Conservation (phyloP, 2,888 invertebrate species). For the Drosophila dives region DNA sequence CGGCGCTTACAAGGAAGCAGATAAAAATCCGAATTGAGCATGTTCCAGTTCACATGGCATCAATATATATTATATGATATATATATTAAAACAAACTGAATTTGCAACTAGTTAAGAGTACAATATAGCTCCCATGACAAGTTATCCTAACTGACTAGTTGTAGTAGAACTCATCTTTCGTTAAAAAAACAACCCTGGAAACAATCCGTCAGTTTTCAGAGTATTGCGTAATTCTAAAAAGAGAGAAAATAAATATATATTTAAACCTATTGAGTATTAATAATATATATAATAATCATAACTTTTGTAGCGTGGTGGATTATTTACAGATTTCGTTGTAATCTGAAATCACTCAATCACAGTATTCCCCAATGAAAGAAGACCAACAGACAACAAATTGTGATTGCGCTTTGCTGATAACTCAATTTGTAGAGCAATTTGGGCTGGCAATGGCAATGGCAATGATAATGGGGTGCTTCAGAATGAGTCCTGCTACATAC, state of each 20-base stretch:
- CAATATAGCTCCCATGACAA: not conserved
- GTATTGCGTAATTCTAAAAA: not conserved
- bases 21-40: not conserved
- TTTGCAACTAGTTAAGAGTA: too few species aligned
- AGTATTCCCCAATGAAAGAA: constrained; percentile 23
- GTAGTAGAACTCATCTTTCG: not conserved
- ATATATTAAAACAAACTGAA: too few species aligned
- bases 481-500: not conserved
- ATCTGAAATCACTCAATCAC: constrained; percentile 1
- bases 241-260: not conserved
- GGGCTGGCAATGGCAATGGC: not conserved
- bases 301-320: not conserved
- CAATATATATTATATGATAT: too few species aligned
- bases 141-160: not conserved
- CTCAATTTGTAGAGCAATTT: constrained; percentile 59
- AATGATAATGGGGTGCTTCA: not conserved
- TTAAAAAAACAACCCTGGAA: not conserved
- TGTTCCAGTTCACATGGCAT: not conserved
- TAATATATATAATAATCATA: not conserved
- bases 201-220: not conserved
- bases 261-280: not conserved
- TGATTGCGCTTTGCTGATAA: constrained; percentile 38
- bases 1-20: not conserved
- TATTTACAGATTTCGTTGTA: not conserved
- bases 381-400: not conserved